Evolutionary conservation across 64 coral and sea anemone genomes (phyloP), one percentile per base, ranked within the genome.

Genomic region (Actinia equina): DNA sequence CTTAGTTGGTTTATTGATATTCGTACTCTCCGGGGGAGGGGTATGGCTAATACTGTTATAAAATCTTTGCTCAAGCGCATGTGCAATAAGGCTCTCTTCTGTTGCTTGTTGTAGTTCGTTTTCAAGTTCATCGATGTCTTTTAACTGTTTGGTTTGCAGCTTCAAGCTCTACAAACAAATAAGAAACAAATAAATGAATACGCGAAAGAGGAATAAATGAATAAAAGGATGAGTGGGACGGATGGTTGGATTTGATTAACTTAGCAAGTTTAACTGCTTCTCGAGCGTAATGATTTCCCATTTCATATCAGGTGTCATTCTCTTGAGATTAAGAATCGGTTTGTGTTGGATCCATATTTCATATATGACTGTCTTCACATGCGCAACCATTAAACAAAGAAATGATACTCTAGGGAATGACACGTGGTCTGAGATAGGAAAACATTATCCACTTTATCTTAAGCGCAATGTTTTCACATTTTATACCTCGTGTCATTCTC

Each of bases 51-150:
- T 85, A 43, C 54, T 85, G 13, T 54, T 85, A 43, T 85, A 60
- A 63, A 90, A 79, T 52, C 88, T 88, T 11, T 89, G 78, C 15
- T 85, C 62, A 17, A 96, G 45, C 41, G 86, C 81, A 88, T 93
- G 91, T 6, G 94, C 83, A 44, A 96, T 42, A 51, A 96, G 80
- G 69, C 91, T 96, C 18, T 93, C 91, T 57, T 96, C 88, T 70
- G 74, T 80, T 16, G 94, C 94, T 84, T 89, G 88, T 55, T 78
- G 88, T 17, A 96, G 91, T 46, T 93, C 94, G 13, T 78, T 87
- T 58, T 96, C 91, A 70, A 96, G 93, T 41, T 86, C 83, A n/a
- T 90, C 91, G 20, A 96, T 60, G 17, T 86, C 88, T 59, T 88
- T 93, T 20, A 93, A 59, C 17, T 96, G 94, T 41, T 96, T 86